Percentiles rank a stretch among this genome's conserved stretches.
phyloP scores from a whole-genome alignment of 2,797 vertebrate genomes.

The Columba guinea region DNA sequence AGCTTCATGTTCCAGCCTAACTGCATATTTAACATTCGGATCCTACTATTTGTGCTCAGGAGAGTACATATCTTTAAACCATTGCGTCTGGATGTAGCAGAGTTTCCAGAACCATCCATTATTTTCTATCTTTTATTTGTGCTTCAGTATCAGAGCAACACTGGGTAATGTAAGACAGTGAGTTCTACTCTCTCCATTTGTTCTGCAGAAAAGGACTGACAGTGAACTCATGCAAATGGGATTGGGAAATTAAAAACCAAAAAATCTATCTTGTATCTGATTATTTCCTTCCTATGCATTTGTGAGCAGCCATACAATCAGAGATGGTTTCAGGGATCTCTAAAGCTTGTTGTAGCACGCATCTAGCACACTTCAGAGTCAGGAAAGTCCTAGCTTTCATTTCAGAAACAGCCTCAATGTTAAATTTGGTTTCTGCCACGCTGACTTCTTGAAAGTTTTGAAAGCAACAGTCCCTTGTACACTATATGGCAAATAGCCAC shows the following conservation, averaged over 20 bases:
- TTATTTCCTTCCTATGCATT: background rate
- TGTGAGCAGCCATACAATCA: background rate
- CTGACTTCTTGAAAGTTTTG: background rate
- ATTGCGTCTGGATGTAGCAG: background rate
- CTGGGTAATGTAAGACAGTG: background rate
- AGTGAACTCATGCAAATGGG: background rate
- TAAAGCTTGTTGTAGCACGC: background rate
- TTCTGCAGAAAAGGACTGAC: background rate
- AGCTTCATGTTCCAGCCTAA: slow-evolving; percentile 22
- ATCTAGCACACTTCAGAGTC: background rate
- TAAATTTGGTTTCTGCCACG: background rate
- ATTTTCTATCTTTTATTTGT: background rate
- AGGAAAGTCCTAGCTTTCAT: background rate
- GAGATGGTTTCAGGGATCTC: background rate
- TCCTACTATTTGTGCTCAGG: background rate
- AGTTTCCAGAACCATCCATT: background rate
- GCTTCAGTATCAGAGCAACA: background rate
- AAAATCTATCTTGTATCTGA: background rate
- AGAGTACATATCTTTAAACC: background rate
- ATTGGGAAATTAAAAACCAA: background rate
- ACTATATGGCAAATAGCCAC: slow-evolving; percentile 24
- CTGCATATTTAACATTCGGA: slow-evolving; percentile 59
- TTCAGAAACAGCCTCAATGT: background rate
- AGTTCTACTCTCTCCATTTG: background rate
- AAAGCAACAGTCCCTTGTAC: background rate